Evolutionary conservation across 53 echinoderm and acorn worm genomes (phyloP).

Genomic region (Holothuria scabra): DNA sequence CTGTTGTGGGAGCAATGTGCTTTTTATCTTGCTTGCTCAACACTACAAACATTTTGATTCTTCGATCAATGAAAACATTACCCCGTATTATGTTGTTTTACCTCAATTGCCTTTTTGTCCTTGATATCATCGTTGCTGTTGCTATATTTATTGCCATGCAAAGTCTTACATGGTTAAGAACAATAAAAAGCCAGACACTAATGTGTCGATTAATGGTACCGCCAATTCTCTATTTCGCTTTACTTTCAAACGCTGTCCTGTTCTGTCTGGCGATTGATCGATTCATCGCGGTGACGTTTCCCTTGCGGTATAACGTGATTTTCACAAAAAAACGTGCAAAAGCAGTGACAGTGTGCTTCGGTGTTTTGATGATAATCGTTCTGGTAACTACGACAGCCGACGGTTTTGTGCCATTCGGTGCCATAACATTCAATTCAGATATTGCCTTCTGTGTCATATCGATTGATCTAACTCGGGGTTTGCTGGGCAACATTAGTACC

Average conservation of each 20-base stretch:
- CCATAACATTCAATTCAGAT: background rate
- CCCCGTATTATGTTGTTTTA: background rate
- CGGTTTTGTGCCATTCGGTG: background rate
- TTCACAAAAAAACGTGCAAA: background rate
- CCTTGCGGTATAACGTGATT: background rate
- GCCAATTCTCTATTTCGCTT: background rate
- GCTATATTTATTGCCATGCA: background rate
- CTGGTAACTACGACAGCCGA: background rate
- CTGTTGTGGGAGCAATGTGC: background rate
- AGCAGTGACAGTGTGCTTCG: background rate
- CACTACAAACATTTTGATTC: background rate
- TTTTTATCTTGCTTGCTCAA: background rate
- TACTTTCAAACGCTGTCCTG: constrained; percentile 3
- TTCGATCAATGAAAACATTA: background rate
- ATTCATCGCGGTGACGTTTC: constrained; percentile 15
- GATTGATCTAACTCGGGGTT: background rate
- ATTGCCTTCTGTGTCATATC: background rate
- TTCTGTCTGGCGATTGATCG: constrained; percentile 18
- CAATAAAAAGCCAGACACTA: too few relatives aligned
- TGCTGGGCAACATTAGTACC: background rate
- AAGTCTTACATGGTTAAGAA: background rate
- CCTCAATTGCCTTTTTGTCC: background rate
- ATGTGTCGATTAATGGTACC: background rate
- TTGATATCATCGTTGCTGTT: constrained; percentile 4
- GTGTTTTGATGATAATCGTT: background rate